A percentile compares a stretch with the other conserved stretches of the same genome.
Evolutionary conservation across 2,797 vertebrate genomes (phyloP).

Genomic region (Anabacerthia variegaticeps): DNA sequence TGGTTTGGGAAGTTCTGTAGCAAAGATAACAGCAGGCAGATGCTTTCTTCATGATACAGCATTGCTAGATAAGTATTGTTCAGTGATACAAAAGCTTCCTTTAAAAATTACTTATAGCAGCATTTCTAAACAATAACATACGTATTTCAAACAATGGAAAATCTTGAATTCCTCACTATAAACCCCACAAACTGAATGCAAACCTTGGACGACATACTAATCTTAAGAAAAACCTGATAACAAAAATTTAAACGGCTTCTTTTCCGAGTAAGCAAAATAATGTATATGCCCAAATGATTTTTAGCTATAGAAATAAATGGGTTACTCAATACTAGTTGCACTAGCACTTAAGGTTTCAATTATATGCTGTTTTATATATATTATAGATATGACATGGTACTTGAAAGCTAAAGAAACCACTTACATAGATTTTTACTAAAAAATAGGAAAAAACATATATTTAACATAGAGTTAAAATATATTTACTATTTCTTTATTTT

Average conservation of each 20-base stretch:
- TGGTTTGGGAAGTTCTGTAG: background rate
- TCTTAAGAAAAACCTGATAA: background rate
- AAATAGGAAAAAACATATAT: background rate
- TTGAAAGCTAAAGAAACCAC: conserved; percentile 24
- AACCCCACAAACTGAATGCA: background rate
- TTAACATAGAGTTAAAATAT: background rate
- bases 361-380: background rate
- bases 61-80: background rate
- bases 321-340: conserved; percentile 13
- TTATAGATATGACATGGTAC: background rate
- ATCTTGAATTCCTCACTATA: conserved; percentile 10
- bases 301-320: background rate
- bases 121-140: conserved; percentile 31
- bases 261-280: background rate
- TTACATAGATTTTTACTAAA: conserved; percentile 41
- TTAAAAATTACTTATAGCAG: conserved; percentile 15
- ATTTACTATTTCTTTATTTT: conserved; percentile 48
- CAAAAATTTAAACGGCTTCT: background rate
- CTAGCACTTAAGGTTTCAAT: background rate
- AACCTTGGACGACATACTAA: background rate
- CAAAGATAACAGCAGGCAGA: background rate
- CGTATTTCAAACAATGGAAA: background rate
- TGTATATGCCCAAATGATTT: background rate
- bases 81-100: conserved; percentile 19
- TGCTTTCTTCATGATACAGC: conserved; percentile 24